Percentiles rank a stretch among this genome's conserved stretches.
These are phyloP conservation scores for Drosophila seguyi DNA, from an alignment of 1,140 invertebrate species.

Conservation along the genomic window DNA sequence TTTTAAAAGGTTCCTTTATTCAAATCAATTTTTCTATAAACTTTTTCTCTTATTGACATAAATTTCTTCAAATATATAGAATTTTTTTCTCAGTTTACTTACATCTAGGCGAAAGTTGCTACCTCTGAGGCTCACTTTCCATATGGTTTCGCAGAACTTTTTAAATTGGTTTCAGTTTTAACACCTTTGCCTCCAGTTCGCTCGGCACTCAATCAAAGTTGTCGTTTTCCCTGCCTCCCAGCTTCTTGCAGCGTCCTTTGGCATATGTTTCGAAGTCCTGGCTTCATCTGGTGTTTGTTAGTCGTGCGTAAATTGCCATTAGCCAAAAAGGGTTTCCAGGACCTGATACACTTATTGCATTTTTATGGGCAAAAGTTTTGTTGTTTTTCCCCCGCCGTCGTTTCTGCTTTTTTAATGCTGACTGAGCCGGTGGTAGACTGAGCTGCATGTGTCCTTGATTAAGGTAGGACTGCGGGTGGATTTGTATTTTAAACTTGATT, in stretches of 20 bases:
- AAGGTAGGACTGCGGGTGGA: slow-evolving; percentile 27
- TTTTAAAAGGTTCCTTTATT: too few relatives aligned
- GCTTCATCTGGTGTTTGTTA: slow-evolving; percentile 60
- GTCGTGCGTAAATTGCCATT: slow-evolving; percentile 81
- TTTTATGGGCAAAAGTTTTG: slow-evolving; percentile 71
- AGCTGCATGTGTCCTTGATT: slow-evolving; percentile 54
- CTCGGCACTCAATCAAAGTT: slow-evolving; percentile 78
- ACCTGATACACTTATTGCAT: slow-evolving; percentile 76
- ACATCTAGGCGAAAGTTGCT: slow-evolving; percentile 22
- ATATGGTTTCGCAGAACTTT: slow-evolving; percentile 77
- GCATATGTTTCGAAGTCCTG: slow-evolving; percentile 39
- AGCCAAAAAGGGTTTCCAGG: slow-evolving; percentile 64
- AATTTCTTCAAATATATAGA: neutral
- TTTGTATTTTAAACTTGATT: slow-evolving; percentile 35
- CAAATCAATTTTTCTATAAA: too few relatives aligned
- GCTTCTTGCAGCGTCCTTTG: slow-evolving; percentile 16
- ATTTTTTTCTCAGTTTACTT: slow-evolving; percentile 23
- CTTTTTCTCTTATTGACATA: neutral
- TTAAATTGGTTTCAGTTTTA: slow-evolving; percentile 82
- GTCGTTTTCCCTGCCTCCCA: slow-evolving; percentile 37
- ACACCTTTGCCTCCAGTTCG: slow-evolving; percentile 67
- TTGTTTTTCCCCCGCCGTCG: slow-evolving; percentile 16
- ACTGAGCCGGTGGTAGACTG: slow-evolving; percentile 2
- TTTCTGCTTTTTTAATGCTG: slow-evolving; percentile 23
- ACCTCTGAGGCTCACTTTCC: slow-evolving; percentile 53